These are phyloP conservation scores for Rhagologus leucostigma DNA, from an alignment of 2,113 vertebrate genomes.

Conservation along the genomic window DNA sequence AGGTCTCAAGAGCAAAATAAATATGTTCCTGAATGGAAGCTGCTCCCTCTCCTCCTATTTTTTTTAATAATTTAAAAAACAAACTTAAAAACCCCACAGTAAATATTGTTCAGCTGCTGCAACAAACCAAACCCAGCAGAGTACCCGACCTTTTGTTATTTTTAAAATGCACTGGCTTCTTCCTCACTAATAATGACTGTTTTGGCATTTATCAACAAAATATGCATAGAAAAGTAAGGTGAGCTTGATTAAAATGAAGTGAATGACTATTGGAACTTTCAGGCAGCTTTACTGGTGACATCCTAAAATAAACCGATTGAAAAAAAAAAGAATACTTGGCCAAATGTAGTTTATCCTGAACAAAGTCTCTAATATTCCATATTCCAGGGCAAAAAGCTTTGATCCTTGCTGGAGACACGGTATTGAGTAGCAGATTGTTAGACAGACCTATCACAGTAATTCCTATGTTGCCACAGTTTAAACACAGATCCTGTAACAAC, in stretches of 20 bases:
- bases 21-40: not conserved
- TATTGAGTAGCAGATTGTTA: not conserved
- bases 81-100: not conserved
- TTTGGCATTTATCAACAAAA: not conserved
- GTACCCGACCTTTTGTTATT: not conserved
- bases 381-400: not conserved
- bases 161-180: not conserved
- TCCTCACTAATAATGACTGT: not conserved
- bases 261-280: not conserved
- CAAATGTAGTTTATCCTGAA: not conserved
- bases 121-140: not conserved
- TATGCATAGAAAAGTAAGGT: not conserved
- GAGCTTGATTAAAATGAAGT: not conserved
- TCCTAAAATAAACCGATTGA: not conserved
- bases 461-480: not conserved
- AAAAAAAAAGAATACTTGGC: not conserved
- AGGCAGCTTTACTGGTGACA: not conserved
- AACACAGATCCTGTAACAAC: not conserved
- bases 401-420: not conserved
- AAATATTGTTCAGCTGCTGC: not conserved
- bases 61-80: not conserved
- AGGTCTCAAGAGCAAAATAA: not conserved
- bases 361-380: not conserved
- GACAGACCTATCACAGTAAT: not conserved
- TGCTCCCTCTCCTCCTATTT: rapidly evolving